Conservation (phyloP, 2,797 vertebrate genomes). For the Ctenochaetus hawaiiensis region DNA sequence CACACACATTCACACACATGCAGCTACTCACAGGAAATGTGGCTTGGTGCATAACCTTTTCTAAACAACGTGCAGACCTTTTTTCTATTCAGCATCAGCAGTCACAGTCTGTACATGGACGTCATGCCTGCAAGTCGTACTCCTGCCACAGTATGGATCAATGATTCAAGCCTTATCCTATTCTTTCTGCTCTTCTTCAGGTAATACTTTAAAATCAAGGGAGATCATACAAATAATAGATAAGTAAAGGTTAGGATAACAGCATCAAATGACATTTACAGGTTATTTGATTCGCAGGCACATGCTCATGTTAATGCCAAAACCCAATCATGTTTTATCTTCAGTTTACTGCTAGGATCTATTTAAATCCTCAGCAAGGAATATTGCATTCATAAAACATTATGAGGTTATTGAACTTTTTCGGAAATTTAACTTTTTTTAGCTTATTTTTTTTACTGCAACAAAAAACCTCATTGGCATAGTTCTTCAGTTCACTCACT, state of each 20-base stretch:
- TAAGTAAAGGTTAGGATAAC: not conserved
- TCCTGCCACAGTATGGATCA: conserved; percentile 36
- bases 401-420: not conserved
- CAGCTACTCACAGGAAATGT: conserved; percentile 42
- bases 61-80: conserved; percentile 46
- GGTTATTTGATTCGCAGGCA: not conserved
- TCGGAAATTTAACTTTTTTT: no score
- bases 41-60: conserved; percentile 59
- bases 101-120: conserved; percentile 37
- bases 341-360: not conserved
- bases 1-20: conserved; percentile 3
- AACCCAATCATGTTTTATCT: conserved; percentile 5
- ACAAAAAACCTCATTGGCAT: not conserved
- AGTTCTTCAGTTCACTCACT: no score
- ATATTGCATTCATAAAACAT: not conserved
- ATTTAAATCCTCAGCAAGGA: conserved; percentile 1
- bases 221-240: not conserved
- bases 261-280: not conserved
- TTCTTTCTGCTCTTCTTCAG: not conserved
- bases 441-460: no score
- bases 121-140: conserved; percentile 31
- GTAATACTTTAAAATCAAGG: conserved; percentile 1
- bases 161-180: conserved; percentile 29
- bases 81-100: conserved; percentile 53
- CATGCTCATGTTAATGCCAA: not conserved